phyloP scores from a whole-genome alignment of 2,888 invertebrate genomes.

The Ophioninae sp. region DNA sequence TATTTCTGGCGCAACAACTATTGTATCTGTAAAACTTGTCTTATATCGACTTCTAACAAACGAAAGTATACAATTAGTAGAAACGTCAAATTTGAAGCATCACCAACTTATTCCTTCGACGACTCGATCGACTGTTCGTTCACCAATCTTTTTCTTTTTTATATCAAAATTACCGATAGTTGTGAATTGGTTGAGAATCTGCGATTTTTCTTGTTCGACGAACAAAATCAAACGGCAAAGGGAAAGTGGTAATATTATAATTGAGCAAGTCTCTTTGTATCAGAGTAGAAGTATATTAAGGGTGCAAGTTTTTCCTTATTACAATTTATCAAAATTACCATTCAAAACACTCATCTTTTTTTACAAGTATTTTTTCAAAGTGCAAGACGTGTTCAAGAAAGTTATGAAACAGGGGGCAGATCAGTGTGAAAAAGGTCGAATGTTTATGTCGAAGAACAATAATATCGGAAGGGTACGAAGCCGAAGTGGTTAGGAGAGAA shows the following conservation, averaged over 20 bases:
- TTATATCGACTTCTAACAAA: constrained; percentile 42
- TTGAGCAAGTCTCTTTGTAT: constrained; percentile 37
- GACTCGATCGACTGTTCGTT: constrained; percentile 23
- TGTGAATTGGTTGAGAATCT: constrained; percentile 16
- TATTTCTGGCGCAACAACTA: constrained; percentile 46
- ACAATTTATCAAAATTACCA: not conserved
- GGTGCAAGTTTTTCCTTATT: not conserved
- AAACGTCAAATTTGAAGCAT: constrained; percentile 24
- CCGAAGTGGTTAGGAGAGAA: not conserved
- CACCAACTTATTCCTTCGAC: constrained; percentile 6
- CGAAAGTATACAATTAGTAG: constrained; percentile 56
- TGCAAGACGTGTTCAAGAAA: not conserved
- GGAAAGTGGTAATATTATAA: constrained; percentile 26
- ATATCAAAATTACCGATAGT: constrained; percentile 29
- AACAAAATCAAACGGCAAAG: constrained; percentile 5
- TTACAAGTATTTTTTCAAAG: not conserved
- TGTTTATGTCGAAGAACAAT: not conserved
- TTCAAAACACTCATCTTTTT: not conserved
- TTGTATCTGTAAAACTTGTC: constrained; percentile 46
- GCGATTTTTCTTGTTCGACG: constrained; percentile 23
- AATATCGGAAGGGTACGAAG: not conserved
- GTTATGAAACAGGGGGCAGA: constrained; percentile 18
- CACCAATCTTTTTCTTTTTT: constrained; percentile 23
- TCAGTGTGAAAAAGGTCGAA: not conserved
- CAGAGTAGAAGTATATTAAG: constrained; percentile 10